These are phyloP conservation scores for Silurus asotus DNA, from an alignment of 2,113 vertebrate genomes.

Conservation along the genomic window DNA sequence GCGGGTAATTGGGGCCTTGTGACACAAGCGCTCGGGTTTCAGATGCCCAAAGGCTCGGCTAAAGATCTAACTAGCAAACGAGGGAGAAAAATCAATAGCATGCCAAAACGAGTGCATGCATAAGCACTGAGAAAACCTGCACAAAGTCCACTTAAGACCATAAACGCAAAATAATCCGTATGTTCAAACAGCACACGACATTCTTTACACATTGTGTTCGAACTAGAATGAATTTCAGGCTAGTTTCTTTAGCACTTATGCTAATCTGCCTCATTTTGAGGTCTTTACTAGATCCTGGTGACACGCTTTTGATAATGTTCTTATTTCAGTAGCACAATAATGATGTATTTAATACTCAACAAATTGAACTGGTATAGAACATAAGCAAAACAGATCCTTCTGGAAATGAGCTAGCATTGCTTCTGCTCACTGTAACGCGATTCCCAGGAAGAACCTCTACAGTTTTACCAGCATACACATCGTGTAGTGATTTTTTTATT, in stretches of 20 bases:
- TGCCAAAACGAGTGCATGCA: conserved; percentile 13
- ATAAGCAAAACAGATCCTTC: background rate
- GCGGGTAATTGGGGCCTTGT: conserved; percentile 30
- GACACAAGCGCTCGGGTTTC: conserved; percentile 18
- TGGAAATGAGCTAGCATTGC: conserved; percentile 1
- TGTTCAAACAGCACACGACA: no score
- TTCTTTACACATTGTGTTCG: background rate
- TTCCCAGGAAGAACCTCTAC: background rate
- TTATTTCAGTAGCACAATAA: no score
- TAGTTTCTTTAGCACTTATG: background rate
- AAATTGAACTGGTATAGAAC: no score
- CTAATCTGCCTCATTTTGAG: background rate
- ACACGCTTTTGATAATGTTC: no score
- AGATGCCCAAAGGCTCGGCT: conserved; percentile 10
- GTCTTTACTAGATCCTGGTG: no score
- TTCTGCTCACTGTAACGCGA: conserved; percentile 12
- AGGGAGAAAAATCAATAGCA: conserved; percentile 23
- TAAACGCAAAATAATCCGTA: background rate
- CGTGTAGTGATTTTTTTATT: background rate
- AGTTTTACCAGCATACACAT: background rate
- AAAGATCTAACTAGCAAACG: conserved; percentile 34
- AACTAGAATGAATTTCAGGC: background rate
- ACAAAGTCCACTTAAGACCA: background rate
- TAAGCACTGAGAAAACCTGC: background rate
- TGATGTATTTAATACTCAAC: no score